Percentiles rank a stretch among this genome's conserved stretches.
phyloP scores from a whole-genome alignment of 2,113 vertebrate species.

The Holacanthus passer region DNA sequence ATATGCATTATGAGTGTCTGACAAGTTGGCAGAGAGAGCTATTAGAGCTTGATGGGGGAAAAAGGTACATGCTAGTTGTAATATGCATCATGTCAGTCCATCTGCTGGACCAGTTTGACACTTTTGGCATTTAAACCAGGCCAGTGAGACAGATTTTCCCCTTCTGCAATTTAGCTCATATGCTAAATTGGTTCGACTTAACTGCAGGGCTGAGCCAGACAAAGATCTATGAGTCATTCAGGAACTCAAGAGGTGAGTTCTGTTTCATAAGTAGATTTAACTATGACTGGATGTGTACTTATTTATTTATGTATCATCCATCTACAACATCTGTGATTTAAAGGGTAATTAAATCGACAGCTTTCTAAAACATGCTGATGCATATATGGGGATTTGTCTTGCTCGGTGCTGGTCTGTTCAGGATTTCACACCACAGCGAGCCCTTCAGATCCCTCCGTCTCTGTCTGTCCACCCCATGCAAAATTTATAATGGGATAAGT shows the following conservation, averaged over 20 bases:
- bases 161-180: slow-evolving; percentile 24
- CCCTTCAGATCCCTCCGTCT: slow-evolving; percentile 36
- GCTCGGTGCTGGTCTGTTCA: slow-evolving; percentile 41
- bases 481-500: slow-evolving; percentile 66
- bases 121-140: slow-evolving; percentile 22
- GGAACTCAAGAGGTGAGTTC: slow-evolving; percentile 21
- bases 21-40: slow-evolving; percentile 48
- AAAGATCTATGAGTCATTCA: slow-evolving; percentile 8
- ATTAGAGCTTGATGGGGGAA: slow-evolving; percentile 52
- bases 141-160: background rate
- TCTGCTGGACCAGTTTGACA: slow-evolving; percentile 38
- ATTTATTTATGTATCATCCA: too few relatives aligned
- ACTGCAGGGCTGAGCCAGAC: background rate
- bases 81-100: slow-evolving; percentile 32
- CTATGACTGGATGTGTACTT: background rate
- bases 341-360: background rate
- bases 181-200: slow-evolving; percentile 26
- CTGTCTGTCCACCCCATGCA: slow-evolving; percentile 39
- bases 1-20: slow-evolving; percentile 42
- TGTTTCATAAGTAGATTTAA: slow-evolving; percentile 24
- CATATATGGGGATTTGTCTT: slow-evolving; percentile 46
- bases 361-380: slow-evolving; percentile 44
- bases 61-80: slow-evolving; percentile 38
- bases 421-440: slow-evolving; percentile 53
- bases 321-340: slow-evolving; percentile 18